A percentile compares a stretch with the other conserved stretches of the same genome.
phyloP scores from a whole-genome alignment of 2,797 vertebrate genomes.

The Dendrocincla tyrannina region DNA sequence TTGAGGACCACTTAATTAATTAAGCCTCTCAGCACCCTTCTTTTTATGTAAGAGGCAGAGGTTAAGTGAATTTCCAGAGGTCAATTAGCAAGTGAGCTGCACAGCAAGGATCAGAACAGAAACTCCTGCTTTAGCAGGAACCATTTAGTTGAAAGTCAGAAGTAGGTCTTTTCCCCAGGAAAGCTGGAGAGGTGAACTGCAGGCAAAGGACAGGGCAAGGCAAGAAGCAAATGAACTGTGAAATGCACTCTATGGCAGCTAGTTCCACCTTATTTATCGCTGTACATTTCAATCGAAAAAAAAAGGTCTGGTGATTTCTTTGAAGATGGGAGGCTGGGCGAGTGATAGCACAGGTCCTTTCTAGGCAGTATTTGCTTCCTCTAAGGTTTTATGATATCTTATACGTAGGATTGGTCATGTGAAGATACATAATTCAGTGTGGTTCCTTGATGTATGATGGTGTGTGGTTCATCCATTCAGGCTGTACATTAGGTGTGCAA shows the following conservation, averaged over 20 bases:
- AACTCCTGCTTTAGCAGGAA: neutral
- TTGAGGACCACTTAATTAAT: slow-evolving; percentile 28
- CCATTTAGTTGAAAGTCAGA: neutral
- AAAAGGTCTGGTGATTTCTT: neutral
- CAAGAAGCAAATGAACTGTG: neutral
- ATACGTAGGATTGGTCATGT: neutral
- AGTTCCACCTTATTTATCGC: neutral
- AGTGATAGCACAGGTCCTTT: neutral
- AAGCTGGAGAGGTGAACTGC: neutral
- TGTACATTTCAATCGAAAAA: neutral
- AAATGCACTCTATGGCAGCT: neutral
- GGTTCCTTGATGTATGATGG: neutral
- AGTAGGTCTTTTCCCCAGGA: neutral
- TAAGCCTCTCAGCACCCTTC: neutral
- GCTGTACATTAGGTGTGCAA: neutral
- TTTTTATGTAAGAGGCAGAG: neutral
- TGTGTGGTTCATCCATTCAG: neutral
- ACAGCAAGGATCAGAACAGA: neutral
- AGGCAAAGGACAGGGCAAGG: neutral
- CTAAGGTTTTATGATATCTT: neutral
- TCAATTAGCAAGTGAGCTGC: neutral
- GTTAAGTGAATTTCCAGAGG: slow-evolving; percentile 39
- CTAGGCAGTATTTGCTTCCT: neutral
- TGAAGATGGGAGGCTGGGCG: neutral
- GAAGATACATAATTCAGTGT: neutral